A percentile compares a stretch with the other conserved stretches of the same genome.
Evolutionary conservation across 2,113 vertebrate species (phyloP).

Genomic region (Natator depressus): DNA sequence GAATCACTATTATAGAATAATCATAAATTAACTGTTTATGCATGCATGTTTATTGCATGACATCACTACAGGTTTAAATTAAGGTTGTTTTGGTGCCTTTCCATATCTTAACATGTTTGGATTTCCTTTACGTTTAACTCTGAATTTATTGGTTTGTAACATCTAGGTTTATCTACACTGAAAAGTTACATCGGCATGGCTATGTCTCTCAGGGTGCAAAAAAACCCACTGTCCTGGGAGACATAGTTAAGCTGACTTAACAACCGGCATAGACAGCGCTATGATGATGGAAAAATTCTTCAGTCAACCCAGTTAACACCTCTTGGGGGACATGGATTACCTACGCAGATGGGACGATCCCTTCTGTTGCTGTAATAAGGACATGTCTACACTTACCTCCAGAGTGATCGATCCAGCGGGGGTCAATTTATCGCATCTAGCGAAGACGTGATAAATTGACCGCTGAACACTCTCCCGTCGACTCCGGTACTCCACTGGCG

Average conservation of each 20-base stretch:
- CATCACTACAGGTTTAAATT: background rate
- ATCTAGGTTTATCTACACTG: background rate
- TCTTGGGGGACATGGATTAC: background rate
- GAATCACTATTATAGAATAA: background rate
- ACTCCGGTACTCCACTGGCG: no score
- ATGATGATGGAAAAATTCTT: background rate
- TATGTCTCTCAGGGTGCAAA: background rate
- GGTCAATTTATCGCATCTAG: no score
- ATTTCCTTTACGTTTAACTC: background rate
- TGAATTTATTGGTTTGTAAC: background rate
- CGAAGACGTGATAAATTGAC: no score
- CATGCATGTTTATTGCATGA: accelerated
- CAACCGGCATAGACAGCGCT: background rate
- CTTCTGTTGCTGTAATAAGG: background rate
- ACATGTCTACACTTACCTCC: no score
- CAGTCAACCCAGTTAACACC: background rate
- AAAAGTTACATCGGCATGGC: background rate
- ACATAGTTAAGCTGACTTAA: background rate
- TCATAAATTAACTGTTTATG: background rate
- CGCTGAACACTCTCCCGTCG: no score
- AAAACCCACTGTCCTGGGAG: background rate
- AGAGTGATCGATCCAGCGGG: no score
- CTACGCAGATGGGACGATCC: background rate
- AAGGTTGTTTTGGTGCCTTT: background rate
- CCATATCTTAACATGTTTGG: background rate